These are phyloP conservation scores for Cyprinodon brontotheroides DNA, from an alignment of 2,113 vertebrate genomes.

Conservation along the genomic window DNA sequence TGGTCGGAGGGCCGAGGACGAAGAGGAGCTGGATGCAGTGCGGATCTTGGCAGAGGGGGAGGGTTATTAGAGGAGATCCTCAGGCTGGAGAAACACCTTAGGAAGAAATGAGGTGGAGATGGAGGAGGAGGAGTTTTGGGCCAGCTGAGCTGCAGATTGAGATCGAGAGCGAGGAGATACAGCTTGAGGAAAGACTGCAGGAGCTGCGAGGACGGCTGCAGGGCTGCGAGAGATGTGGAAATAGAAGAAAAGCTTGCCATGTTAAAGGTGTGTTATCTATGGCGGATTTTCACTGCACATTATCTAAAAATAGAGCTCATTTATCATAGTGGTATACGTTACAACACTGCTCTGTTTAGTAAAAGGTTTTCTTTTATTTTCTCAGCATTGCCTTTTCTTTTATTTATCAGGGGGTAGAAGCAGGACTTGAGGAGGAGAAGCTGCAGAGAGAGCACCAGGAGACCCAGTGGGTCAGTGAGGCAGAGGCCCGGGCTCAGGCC, in stretches of 20 bases:
- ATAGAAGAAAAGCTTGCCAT: constrained; percentile 86
- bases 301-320: neutral
- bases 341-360: neutral
- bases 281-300: constrained; percentile 5
- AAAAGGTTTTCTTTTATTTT: neutral
- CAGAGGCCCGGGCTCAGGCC: constrained; percentile 88
- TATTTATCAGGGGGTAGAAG: constrained; percentile 80
- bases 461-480: constrained; percentile 90
- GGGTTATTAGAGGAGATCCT: constrained; percentile 87
- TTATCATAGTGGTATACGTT: neutral
- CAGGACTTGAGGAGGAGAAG: constrained; percentile 88
- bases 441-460: constrained; percentile 87
- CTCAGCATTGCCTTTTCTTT: neutral
- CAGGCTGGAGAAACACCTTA: constrained; percentile 90
- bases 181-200: constrained; percentile 92
- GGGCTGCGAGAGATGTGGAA: constrained; percentile 86
- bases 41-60: constrained; percentile 54
- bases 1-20: constrained; percentile 84
- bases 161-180: constrained; percentile 93
- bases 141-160: constrained; percentile 97
- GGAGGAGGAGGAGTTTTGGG: constrained; percentile 97
- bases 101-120: constrained; percentile 94
- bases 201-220: constrained; percentile 87
- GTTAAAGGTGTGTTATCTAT: constrained; percentile 78
- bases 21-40: constrained; percentile 76